Conservation (phyloP, 2,113 vertebrate species). For the Hystrix brachyura region DNA sequence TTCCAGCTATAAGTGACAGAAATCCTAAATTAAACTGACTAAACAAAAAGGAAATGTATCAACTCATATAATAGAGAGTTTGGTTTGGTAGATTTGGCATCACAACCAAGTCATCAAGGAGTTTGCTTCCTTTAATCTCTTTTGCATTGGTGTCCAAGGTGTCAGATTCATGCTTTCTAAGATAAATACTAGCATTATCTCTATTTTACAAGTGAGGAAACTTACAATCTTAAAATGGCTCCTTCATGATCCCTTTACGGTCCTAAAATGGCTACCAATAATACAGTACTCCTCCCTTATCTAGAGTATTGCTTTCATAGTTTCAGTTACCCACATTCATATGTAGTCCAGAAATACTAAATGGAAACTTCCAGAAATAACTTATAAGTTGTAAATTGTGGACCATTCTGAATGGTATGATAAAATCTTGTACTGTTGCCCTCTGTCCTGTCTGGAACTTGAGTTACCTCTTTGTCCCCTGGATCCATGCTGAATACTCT, state of each 20-base stretch:
- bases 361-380: background rate
- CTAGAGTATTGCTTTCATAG: background rate
- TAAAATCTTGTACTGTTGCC: background rate
- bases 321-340: background rate
- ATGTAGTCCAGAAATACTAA: background rate
- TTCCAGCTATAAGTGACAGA: constrained; percentile 69
- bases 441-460: background rate
- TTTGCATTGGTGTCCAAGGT: background rate
- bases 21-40: constrained; percentile 64
- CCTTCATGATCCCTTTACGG: background rate
- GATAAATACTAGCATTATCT: background rate
- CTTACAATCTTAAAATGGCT: background rate
- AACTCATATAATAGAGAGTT: constrained; percentile 57
- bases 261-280: background rate
- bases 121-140: background rate
- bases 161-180: background rate
- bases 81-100: background rate
- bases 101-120: background rate
- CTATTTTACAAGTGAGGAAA: constrained; percentile 44
- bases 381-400: background rate
- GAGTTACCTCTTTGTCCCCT: background rate
- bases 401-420: background rate
- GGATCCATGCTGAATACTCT: background rate
- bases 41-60: constrained; percentile 48
- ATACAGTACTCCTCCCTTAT: background rate